Conservation (phyloP, 2,888 invertebrate species). For the Himalopsyche tibetana region DNA sequence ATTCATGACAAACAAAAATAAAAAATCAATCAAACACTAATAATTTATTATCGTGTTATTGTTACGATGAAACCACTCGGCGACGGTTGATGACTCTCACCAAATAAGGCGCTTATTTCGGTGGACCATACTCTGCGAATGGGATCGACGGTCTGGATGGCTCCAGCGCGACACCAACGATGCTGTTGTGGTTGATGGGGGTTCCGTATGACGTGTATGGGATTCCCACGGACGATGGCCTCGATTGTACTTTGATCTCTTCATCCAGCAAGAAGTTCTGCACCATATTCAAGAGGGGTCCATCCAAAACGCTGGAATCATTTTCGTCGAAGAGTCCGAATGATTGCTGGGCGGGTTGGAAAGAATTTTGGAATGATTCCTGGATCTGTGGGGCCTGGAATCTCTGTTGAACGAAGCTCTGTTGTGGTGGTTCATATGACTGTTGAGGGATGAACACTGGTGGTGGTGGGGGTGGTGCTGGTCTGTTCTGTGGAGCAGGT, state of each 20-base stretch:
- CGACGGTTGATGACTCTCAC: too few species aligned
- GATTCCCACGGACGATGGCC: not conserved
- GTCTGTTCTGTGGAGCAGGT: constrained; percentile 4
- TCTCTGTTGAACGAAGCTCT: not conserved
- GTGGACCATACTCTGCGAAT: constrained; percentile 19
- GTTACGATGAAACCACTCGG: too few species aligned
- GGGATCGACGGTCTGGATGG: not conserved
- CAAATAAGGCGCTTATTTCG: not conserved
- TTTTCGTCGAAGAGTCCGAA: not conserved
- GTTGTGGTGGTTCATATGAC: not conserved
- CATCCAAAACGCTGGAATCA: not conserved
- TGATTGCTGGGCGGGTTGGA: constrained; percentile 10
- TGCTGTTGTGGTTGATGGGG: constrained; percentile 16
- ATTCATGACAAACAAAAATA: constrained; percentile 17
- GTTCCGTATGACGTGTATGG: constrained; percentile 32
- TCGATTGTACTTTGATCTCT: constrained; percentile 11
- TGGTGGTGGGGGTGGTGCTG: not conserved
- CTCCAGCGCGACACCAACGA: constrained; percentile 28
- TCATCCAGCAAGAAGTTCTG: constrained; percentile 8
- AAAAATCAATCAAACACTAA: constrained; percentile 2
- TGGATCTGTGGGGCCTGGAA: constrained; percentile 2
- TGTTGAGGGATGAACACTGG: not conserved
- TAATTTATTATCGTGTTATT: not conserved
- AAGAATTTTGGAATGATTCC: not conserved
- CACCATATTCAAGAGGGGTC: constrained; percentile 13